Conservation (phyloP, 2,888 invertebrate species). For the Cheilosia vernalis region DNA sequence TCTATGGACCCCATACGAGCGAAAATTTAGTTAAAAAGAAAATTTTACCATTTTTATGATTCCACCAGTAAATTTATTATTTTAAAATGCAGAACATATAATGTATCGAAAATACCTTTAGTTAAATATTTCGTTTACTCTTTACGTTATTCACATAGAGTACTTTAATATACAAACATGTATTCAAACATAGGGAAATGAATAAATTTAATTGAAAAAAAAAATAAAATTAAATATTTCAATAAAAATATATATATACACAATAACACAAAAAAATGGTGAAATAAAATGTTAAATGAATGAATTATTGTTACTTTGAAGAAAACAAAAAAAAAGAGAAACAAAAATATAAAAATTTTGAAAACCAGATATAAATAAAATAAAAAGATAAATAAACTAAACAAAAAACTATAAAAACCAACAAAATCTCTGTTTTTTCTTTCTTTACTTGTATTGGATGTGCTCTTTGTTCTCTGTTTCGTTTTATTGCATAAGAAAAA, state of each 20-base stretch:
- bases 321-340: conserved; percentile 70
- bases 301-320: conserved; percentile 76
- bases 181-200: conserved; percentile 68
- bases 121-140: conserved; percentile 22
- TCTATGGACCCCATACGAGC: conserved; percentile 6
- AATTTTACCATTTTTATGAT: background rate
- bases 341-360: conserved; percentile 44
- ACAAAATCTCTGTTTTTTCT: conserved; percentile 27
- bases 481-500: conserved; percentile 25
- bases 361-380: conserved; percentile 55
- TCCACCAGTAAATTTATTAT: background rate
- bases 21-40: conserved; percentile 2
- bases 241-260: conserved; percentile 57
- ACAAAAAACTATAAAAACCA: conserved; percentile 14
- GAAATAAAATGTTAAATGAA: conserved; percentile 71
- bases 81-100: background rate
- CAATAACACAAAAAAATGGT: conserved; percentile 70
- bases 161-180: conserved; percentile 38
- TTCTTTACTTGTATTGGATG: conserved; percentile 38
- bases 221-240: conserved; percentile 57
- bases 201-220: conserved; percentile 70
- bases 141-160: conserved; percentile 41
- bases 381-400: conserved; percentile 48
- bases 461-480: conserved; percentile 32
- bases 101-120: conserved; percentile 25